Evolutionary conservation across 2,113 vertebrate genomes (phyloP), one percentile per base, ranked within the genome.

Genomic region (Cricetomys ansorgei): DNA sequence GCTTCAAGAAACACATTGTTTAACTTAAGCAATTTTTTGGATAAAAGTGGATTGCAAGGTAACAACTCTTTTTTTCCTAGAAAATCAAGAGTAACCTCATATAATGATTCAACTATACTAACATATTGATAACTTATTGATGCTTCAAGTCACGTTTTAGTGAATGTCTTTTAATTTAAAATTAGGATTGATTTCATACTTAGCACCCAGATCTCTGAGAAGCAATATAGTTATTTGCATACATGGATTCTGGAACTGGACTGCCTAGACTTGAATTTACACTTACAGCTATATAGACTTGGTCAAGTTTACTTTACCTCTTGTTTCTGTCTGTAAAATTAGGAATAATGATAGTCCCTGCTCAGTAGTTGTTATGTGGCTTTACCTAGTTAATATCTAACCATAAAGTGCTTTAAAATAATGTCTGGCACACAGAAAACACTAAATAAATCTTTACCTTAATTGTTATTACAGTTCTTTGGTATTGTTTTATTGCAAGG

Each of bases 11-110:
- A 99, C 98, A 99, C 99, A 0, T 98, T 99, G 98, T 99, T 99
- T 99, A 99, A 99, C 98, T 99, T 99, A 98, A 99, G 99, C 98
- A 99, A 99, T 98, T 99, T 99, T 98, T 98, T 99, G 99, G 99
- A 99, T 98, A 99, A 99, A 99, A 99, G 99, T 93, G 99, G 99
- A 97, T 99, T 99, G 72, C 99, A 99, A 98, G 99, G 99, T 99
- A 98, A 98, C 98, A 43, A 96, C 67, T 92, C 75, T 34, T 94
- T 95, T 1, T 94, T 37, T 85, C 88, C 50, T 75, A 55, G 50
- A 91, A 96, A 94, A 88, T 85, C 15, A 67, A 79, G 67, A 77
- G 80, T 64, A 88, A 21, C 59, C 45, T 5, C 34, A 65, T 57
- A 40, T 92, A 15, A 48, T 83, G 5, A 89, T 89, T 96, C 9